A percentile compares a stretch with the other conserved stretches of the same genome.
phyloP scores from a whole-genome alignment of 2,888 invertebrate species.

The Mythimna vitellina region DNA sequence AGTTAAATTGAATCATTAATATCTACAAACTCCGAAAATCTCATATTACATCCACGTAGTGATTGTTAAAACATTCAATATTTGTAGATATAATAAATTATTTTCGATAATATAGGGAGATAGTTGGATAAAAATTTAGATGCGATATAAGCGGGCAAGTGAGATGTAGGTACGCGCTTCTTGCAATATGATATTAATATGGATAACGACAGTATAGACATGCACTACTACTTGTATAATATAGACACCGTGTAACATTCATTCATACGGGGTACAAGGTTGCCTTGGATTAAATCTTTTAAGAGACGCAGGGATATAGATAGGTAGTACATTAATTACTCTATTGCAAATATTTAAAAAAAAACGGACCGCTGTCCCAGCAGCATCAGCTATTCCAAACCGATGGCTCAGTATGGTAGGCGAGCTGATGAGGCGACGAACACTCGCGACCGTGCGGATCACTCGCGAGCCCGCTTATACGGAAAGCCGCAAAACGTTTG shows the following conservation, averaged over 20 bases:
- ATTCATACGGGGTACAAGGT: background rate
- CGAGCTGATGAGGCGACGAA: background rate
- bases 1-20: slow-evolving; percentile 62
- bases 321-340: background rate
- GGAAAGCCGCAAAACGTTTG: slow-evolving; percentile 68
- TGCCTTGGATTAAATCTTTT: slow-evolving; percentile 10
- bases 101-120: slow-evolving; percentile 65
- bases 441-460: slow-evolving; percentile 2
- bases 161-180: slow-evolving; percentile 27
- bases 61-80: slow-evolving; percentile 63
- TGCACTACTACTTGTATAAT: background rate
- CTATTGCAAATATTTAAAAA: slow-evolving; percentile 20
- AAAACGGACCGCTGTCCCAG: slow-evolving; percentile 15
- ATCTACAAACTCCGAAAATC: slow-evolving; percentile 62
- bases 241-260: slow-evolving; percentile 10
- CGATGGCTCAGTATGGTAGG: background rate
- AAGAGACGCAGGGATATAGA: background rate
- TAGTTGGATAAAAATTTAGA: slow-evolving; percentile 67
- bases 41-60: slow-evolving; percentile 58
- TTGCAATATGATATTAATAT: slow-evolving; percentile 9
- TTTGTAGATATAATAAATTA: slow-evolving; percentile 63
- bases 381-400: slow-evolving; percentile 2
- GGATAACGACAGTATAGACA: background rate
- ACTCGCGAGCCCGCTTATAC: slow-evolving; percentile 68
- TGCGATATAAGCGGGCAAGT: slow-evolving; percentile 68